These are phyloP conservation scores for Hypselothyrea guttata DNA, from an alignment of 2,888 invertebrate species.

Conservation along the genomic window DNA sequence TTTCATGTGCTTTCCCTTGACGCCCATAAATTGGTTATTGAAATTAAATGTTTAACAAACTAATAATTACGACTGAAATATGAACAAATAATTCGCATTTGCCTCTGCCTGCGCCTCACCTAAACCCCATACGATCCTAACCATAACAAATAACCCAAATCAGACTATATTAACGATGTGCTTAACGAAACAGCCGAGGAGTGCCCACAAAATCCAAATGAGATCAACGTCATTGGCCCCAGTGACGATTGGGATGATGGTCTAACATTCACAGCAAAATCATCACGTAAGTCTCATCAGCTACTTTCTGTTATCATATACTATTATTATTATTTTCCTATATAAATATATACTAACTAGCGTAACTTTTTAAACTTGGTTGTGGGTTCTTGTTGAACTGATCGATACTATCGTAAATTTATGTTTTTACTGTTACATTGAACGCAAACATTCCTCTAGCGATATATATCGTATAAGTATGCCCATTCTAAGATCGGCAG, in stretches of 20 bases:
- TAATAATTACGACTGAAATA: slow-evolving; percentile 21
- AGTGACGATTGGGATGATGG: slow-evolving; percentile 92
- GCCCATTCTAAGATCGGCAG: slow-evolving; percentile 31
- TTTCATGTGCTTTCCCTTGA: slow-evolving; percentile 29
- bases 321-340: slow-evolving; percentile 8
- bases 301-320: slow-evolving; percentile 21
- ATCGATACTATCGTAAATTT: slow-evolving; percentile 27
- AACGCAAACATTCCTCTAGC: slow-evolving; percentile 22
- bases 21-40: slow-evolving; percentile 23
- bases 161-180: slow-evolving; percentile 93
- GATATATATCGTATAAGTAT: slow-evolving; percentile 12
- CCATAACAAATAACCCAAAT: slow-evolving; percentile 44
- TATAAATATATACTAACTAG: slow-evolving; percentile 8
- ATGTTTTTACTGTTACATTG: slow-evolving; percentile 25
- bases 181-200: slow-evolving; percentile 86
- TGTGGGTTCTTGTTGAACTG: slow-evolving; percentile 34
- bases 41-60: slow-evolving; percentile 19
- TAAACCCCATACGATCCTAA: slow-evolving; percentile 34
- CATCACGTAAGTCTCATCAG: slow-evolving; percentile 88
- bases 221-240: slow-evolving; percentile 83
- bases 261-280: slow-evolving; percentile 94
- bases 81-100: slow-evolving; percentile 5
- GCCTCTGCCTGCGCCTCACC: slow-evolving; percentile 22
- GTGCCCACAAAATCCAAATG: slow-evolving; percentile 73
- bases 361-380: slow-evolving; percentile 16